Base-by-base conservation (phyloP, 1,140 invertebrate genomes). In the Eumaeus atala region DNA sequence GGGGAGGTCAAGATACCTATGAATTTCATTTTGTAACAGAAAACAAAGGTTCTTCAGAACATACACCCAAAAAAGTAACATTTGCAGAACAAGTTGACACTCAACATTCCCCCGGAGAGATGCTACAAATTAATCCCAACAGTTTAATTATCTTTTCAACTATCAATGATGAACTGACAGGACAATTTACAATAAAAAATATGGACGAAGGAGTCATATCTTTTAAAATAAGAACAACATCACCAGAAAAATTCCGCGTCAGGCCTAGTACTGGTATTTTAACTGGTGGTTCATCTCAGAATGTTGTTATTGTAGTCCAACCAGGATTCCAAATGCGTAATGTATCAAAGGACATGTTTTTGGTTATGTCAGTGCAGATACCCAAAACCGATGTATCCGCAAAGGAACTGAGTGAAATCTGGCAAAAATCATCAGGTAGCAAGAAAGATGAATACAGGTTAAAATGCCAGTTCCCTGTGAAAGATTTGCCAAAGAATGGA, bases 191-290 rank as follows among this genome's bases (percentile, higher is more conserved):
- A 3, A 83, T 95, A 12, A 92, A 91, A 44, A 95, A 95, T 67
- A 89, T 90, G 54, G 90, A 90, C 62, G 61, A 92, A 11, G 89
- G 90, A 54, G 83, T 89, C 48, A 77, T 95, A 9, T 93, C 94
- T 1, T 96, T 92, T 72, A 94, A 96, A 88, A 94, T 93, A 9
- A 67, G 87, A 34, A 93, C 91, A 38, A 93, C 92, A 11, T 90
- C 91, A 1, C 96, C 96, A 0, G 95, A 97, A 62, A 97, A 97
- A 78, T 98, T 96, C 78, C 88, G 95, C 42, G 96, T 98, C 0
- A 90, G 94, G 53, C 96, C 96, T 9, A 96, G 94, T 61, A 92
- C 91, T 12, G 96, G 96, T 7, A 80, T 92, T 35, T 74, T 98
- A 35, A 72, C 87, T 3, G 89, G 92, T 14, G 91, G 90, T 14